Evolutionary conservation across 1,140 invertebrate species (phyloP).

Genomic region (Drosophila nikananu): DNA sequence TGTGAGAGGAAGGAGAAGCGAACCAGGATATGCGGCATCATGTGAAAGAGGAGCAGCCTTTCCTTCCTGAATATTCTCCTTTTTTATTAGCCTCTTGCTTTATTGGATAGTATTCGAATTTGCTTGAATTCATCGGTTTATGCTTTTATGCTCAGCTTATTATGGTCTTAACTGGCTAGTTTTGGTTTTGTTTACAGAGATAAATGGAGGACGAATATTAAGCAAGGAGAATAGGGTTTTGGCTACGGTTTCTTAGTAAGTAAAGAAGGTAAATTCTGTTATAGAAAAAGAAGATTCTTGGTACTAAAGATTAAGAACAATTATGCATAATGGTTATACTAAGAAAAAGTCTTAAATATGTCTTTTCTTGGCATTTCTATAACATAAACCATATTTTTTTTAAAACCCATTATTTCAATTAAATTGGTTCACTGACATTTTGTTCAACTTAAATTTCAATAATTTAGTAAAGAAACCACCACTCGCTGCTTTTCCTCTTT

Average conservation of each 20-base stretch:
- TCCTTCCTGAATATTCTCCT: conserved; percentile 30
- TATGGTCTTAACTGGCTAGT: conserved; percentile 7
- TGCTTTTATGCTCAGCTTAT: conserved; percentile 44
- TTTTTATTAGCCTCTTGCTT: conserved; percentile 43
- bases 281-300: not conserved
- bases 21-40: conserved; percentile 6
- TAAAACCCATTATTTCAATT: not conserved
- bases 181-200: not conserved
- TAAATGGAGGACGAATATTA: not conserved
- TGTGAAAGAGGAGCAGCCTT: not conserved
- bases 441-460: conserved; percentile 16
- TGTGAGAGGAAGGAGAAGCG: not conserved
- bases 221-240: not conserved
- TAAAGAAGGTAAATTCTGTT: not conserved
- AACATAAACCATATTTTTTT: not conserved
- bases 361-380: not conserved
- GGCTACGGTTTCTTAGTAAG: not conserved
- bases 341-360: not conserved
- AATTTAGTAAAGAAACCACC: not conserved
- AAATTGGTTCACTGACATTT: not conserved
- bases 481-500: not conserved
- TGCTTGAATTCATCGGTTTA: conserved; percentile 11
- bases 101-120: conserved; percentile 22
- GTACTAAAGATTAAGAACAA: not conserved
- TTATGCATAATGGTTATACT: no score